Evolutionary conservation across 2,888 invertebrate species (phyloP).

Genomic region (Hydropsyche betteni): DNA sequence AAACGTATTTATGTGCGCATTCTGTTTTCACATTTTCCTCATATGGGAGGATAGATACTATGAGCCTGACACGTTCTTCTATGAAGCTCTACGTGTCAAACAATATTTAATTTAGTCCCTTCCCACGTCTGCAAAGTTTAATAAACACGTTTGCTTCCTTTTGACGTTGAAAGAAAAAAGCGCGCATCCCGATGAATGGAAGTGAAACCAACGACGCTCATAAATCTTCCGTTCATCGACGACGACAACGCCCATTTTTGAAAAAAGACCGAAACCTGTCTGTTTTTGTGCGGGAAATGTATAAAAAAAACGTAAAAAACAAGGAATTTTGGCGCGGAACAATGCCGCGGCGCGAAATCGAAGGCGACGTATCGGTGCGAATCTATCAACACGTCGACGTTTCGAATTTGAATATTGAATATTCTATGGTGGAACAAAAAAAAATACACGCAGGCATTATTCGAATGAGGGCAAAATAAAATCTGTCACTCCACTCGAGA

Average conservation of each 20-base stretch:
- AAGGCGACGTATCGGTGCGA: neutral
- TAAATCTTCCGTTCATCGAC: constrained; percentile 23
- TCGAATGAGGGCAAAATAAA: neutral
- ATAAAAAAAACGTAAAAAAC: neutral
- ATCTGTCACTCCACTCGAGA: neutral
- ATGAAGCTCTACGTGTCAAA: no score
- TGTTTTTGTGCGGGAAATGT: constrained; percentile 16
- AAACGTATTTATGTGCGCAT: constrained; percentile 4
- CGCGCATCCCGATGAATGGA: constrained; percentile 10
- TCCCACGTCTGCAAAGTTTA: neutral
- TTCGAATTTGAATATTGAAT: neutral
- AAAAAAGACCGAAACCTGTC: constrained; percentile 6
- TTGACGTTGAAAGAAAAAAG: constrained; percentile 15
- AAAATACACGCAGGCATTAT: neutral
- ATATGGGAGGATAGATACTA: neutral
- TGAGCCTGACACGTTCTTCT: no score
- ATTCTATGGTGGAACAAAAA: neutral
- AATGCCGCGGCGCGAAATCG: constrained; percentile 11
- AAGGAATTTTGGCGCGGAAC: constrained; percentile 9
- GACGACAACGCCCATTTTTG: constrained; percentile 11
- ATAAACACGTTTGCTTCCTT: constrained; percentile 19
- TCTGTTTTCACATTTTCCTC: neutral
- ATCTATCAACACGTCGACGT: neutral
- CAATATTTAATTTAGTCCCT: neutral
- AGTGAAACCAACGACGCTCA: neutral